Percentiles rank a stretch among this genome's conserved stretches.
These are phyloP conservation scores for Dreissena polymorpha DNA, from an alignment of 1,140 invertebrate genomes.

Conservation along the genomic window DNA sequence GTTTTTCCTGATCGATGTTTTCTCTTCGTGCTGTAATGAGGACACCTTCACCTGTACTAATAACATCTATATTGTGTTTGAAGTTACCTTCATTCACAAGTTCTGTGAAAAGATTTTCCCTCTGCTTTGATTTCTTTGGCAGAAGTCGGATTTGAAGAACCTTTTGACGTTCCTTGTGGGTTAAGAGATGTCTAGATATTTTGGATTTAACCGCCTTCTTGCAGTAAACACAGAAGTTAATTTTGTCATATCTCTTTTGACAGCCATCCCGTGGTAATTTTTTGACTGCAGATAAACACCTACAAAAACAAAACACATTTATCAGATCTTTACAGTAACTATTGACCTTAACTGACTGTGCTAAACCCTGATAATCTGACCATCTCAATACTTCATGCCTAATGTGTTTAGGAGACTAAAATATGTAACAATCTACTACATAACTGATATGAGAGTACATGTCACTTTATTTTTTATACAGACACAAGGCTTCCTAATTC, in stretches of 20 bases:
- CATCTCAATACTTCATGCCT: too few species aligned
- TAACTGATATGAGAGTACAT: too few species aligned
- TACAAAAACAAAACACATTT: neutral
- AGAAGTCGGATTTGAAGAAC: constrained; percentile 36
- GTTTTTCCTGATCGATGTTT: neutral
- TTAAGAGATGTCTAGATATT: constrained; percentile 50
- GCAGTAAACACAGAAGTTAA: constrained; percentile 56
- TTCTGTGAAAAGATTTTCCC: constrained; percentile 28
- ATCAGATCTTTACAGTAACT: too few species aligned
- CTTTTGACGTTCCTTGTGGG: constrained; percentile 45
- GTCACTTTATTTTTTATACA: too few species aligned
- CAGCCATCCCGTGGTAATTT: constrained; percentile 42
- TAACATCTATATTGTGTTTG: constrained; percentile 53
- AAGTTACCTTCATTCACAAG: constrained; percentile 44
- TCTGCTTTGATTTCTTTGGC: constrained; percentile 50
- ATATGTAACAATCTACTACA: too few species aligned
- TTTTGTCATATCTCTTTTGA: constrained; percentile 55
- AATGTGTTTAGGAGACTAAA: too few species aligned
- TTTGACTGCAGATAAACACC: constrained; percentile 34
- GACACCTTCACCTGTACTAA: constrained; percentile 33
- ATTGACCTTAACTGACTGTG: too few species aligned
- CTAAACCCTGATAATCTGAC: too few species aligned
- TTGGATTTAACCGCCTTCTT: constrained; percentile 43
- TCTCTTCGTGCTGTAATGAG: constrained; percentile 45
- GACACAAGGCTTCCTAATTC: too few species aligned